phyloP scores from a whole-genome alignment of 2,888 invertebrate species.

The Rhingia rostrata region DNA sequence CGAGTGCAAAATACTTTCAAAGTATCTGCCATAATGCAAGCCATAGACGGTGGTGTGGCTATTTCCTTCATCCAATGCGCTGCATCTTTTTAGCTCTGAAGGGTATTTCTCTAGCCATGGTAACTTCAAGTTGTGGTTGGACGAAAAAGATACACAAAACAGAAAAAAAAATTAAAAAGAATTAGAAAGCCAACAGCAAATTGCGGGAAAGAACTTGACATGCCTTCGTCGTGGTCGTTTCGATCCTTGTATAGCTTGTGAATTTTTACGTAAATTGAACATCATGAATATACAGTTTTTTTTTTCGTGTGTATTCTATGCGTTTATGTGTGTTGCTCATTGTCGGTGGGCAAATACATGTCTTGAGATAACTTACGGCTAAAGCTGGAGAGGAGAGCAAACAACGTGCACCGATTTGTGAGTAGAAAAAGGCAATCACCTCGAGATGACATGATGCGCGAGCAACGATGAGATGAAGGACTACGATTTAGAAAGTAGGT shows the following conservation, averaged over 20 bases:
- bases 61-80: constrained; percentile 30
- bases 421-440: constrained; percentile 57
- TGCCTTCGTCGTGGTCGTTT: background rate
- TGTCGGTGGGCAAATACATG: constrained; percentile 10
- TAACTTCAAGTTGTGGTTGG: constrained; percentile 35
- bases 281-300: constrained; percentile 24
- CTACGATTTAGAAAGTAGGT: constrained; percentile 37
- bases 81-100: constrained; percentile 9
- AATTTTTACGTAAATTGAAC: constrained; percentile 48
- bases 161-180: background rate
- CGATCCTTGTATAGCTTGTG: constrained; percentile 30
- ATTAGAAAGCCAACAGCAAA: constrained; percentile 30
- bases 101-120: background rate
- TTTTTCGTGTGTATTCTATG: background rate
- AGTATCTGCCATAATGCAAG: constrained; percentile 61
- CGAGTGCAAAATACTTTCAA: constrained; percentile 63
- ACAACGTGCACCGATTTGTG: constrained; percentile 51
- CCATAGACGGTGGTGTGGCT: constrained; percentile 63
- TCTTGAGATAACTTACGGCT: constrained; percentile 16
- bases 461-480: constrained; percentile 36
- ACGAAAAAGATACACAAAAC: constrained; percentile 3
- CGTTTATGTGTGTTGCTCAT: background rate
- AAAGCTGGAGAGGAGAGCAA: constrained; percentile 17
- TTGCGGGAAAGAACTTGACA: constrained; percentile 23
- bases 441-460: constrained; percentile 54